A percentile compares a stretch with the other conserved stretches of the same genome.
phyloP scores from a whole-genome alignment of 2,888 invertebrate species.

The Mechanitis mazaeus region DNA sequence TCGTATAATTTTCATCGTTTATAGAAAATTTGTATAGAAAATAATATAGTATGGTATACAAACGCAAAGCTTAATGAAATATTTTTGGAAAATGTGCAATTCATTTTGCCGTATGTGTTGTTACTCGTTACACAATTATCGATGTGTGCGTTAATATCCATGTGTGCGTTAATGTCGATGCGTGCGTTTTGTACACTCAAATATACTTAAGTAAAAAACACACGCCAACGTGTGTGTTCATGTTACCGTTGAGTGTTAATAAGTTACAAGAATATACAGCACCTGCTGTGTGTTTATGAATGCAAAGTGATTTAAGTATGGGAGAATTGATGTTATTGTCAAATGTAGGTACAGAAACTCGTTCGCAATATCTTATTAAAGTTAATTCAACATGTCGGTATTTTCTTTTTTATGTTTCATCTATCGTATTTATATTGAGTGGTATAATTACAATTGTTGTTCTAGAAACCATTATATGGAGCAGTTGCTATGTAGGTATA shows the following conservation, averaged over 20 bases:
- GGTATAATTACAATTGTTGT: too few relatives aligned
- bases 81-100: not conserved
- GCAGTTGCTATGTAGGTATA: too few relatives aligned
- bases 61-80: not conserved
- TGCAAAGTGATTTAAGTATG: not conserved
- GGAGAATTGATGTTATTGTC: conserved; percentile 2
- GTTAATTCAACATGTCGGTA: not conserved
- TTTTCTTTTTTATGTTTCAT: not conserved
- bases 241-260: conserved; percentile 20
- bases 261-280: conserved; percentile 11
- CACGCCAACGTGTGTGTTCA: conserved; percentile 7
- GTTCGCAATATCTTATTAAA: not conserved
- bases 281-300: conserved; percentile 3
- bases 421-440: too few relatives aligned
- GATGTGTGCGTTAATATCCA: conserved; percentile 1
- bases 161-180: not conserved
- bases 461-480: too few relatives aligned
- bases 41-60: not conserved
- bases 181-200: not conserved
- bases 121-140: not conserved
- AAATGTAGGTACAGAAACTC: not conserved
- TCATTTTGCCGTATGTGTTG: not conserved
- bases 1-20: not conserved
- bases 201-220: not conserved
- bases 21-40: not conserved